Conservation (phyloP, 2,113 vertebrate species). For the Carettochelys insculpta region DNA sequence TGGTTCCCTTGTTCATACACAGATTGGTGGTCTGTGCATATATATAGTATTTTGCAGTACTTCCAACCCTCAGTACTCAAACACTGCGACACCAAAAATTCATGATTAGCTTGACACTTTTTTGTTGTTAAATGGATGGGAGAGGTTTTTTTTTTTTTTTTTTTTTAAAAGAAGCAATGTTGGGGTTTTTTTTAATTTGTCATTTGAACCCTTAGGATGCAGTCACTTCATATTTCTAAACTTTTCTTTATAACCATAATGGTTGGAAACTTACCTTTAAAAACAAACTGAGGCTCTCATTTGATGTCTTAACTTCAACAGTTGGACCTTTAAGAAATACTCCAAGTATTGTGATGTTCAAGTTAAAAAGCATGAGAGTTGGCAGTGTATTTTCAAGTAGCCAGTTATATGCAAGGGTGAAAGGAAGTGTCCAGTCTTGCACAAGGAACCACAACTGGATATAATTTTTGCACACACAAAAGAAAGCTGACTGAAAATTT, state of each 20-base stretch:
- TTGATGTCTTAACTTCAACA: neutral
- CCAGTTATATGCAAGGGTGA: too few species aligned
- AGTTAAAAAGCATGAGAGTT: neutral
- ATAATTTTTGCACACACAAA: fast-evolving
- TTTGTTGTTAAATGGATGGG: neutral
- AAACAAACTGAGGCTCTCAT: neutral
- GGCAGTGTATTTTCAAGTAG: neutral
- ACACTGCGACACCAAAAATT: neutral
- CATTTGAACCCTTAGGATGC: neutral
- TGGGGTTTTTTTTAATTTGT: neutral
- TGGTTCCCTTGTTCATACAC: neutral
- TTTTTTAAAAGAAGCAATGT: neutral
- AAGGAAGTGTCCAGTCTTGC: neutral
- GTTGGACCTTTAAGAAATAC: neutral
- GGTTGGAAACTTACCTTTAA: neutral
- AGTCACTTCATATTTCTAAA: neutral
- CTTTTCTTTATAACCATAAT: neutral
- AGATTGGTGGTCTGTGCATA: neutral
- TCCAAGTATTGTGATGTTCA: neutral
- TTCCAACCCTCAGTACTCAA: neutral
- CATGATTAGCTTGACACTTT: neutral
- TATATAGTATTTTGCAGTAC: neutral
- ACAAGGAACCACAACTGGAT: neutral
- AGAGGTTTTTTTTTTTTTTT: neutral
- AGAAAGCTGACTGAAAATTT: fast-evolving